Evolutionary conservation across 2,888 invertebrate species (phyloP), one percentile per base, ranked within the genome.

Genomic region (Pristionchus fissidentatus): DNA sequence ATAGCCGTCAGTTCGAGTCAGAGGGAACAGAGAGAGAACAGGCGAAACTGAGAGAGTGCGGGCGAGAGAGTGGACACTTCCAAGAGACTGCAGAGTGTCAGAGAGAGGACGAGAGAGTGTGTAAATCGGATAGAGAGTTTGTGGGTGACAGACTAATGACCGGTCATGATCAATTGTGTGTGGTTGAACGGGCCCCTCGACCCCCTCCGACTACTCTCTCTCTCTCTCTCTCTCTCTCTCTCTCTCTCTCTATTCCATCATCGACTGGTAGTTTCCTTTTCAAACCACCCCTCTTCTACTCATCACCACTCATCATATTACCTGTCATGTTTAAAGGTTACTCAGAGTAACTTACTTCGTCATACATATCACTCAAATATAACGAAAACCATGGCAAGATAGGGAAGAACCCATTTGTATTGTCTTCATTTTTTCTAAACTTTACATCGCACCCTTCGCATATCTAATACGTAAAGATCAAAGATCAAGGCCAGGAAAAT

Each of bases 171-270:
- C n/a, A n/a, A n/a, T n/a, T n/a, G n/a, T n/a, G n/a, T n/a, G n/a
- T n/a, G n/a, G n/a, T 62, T 29, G n/a, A 13, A 15, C 52, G 35
- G 35, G 22, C n/a, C 32, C 41, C 3, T 10, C 8, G 7, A 41
- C 43, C 46, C 19, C 43, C 75, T 41, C 57, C 55, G 1, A 15
- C 43, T n/a, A n/a, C 38, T 78, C 78, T 43, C 49, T 62, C 62
- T 62, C n/a, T 62, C 62, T 62, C 32, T 62, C 62, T 62, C 62
- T 62, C 62, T 62, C 32, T 26, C 32, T 62, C 62, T 26, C 26
- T 62, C 32, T 62, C 62, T 29, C 62, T 62, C 62, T 62, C 62
- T 62, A 8, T 62, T 26, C n/a, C 62, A 15, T 26, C 32, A 10
- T 13, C 32, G 8, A 15, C 62, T 26, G 13, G 15, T 41, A 41